These are phyloP conservation scores for Ostrea denselamellosa DNA, from an alignment of 1,140 invertebrate genomes.

Conservation along the genomic window DNA sequence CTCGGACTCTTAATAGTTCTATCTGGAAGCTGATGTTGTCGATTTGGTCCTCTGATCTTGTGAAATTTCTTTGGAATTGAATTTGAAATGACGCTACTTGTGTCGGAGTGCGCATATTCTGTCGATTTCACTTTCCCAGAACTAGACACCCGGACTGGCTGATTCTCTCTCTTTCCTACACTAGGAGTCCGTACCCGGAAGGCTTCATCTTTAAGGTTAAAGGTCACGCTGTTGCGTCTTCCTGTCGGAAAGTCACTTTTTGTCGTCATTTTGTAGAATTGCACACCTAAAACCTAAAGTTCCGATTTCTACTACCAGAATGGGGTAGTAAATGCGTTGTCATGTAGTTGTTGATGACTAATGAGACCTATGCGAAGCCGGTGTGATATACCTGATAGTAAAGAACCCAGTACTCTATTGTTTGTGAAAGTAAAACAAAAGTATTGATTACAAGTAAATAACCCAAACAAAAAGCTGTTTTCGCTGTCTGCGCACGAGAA, in stretches of 20 bases:
- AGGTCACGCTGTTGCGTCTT: constrained; percentile 22
- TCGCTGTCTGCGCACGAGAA: neutral
- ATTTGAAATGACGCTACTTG: neutral
- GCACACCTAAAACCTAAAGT: neutral
- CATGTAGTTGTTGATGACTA: neutral
- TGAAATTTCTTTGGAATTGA: neutral
- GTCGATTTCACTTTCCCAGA: neutral
- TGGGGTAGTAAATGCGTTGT: neutral
- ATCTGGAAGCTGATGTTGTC: neutral
- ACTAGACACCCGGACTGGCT: neutral
- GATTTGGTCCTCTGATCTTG: constrained; percentile 7
- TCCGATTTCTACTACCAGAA: neutral
- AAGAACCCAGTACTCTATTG: neutral
- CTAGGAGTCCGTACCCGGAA: neutral
- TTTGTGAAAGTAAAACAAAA: constrained; percentile 3
- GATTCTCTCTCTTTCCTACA: neutral
- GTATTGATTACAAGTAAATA: constrained; percentile 16
- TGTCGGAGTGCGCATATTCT: neutral
- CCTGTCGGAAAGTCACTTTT: neutral
- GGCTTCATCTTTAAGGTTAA: constrained; percentile 5
- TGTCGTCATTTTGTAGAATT: neutral
- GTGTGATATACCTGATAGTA: neutral
- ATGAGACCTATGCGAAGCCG: neutral
- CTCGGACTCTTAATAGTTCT: neutral
- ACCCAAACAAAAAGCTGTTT: neutral